Evolutionary conservation across 2,888 invertebrate genomes (phyloP), one percentile per base, ranked within the genome.

Genomic region (Epirrita christyi): DNA sequence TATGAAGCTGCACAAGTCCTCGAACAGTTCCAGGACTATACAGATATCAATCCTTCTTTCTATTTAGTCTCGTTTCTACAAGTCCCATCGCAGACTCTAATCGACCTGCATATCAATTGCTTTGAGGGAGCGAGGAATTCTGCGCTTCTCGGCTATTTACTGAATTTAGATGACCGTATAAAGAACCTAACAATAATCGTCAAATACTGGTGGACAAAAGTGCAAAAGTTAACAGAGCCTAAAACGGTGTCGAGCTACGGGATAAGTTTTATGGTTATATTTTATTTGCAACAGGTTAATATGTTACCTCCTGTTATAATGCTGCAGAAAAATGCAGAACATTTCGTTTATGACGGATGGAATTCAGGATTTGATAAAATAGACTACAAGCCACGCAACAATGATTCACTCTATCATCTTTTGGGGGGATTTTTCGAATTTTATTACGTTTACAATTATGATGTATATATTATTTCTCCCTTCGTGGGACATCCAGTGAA

Each of bases 341-440:
- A 28, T 2, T 1, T 8, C 8, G 15, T 38, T 3, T 14, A n/a
- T 6, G 32, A 53, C 0, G 7, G 32, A 8, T 63, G 63, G 63
- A 45, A 60, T 11, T 8, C 32, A 7, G 58, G 43, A 2, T 63
- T 58, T 34, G n/a, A 55, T 34, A 50, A 60, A 37, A 40, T 55
- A 7, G 9, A 42, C 10, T 55, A 58, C 44, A 11, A 32, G 0
- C 11, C 50, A 7, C 13, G 41, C 6, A 46, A 50, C 14, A 50
- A 56, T 8, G 43, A 21, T 0, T 14, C 60, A 9, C 46, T 61
- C 6, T 50, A 53, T 27, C 34, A 53, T n/a, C 42, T 60, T 61
- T 59, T 66, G 37, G 61, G 62, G 37, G 71, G 66, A 7, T 68
- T 67, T 61, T 74, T 74, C 64, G 52, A 48, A 61, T 75, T 70